These are phyloP conservation scores for Lacerta viridis DNA, from an alignment of 2,797 vertebrate species.

Conservation along the genomic window DNA sequence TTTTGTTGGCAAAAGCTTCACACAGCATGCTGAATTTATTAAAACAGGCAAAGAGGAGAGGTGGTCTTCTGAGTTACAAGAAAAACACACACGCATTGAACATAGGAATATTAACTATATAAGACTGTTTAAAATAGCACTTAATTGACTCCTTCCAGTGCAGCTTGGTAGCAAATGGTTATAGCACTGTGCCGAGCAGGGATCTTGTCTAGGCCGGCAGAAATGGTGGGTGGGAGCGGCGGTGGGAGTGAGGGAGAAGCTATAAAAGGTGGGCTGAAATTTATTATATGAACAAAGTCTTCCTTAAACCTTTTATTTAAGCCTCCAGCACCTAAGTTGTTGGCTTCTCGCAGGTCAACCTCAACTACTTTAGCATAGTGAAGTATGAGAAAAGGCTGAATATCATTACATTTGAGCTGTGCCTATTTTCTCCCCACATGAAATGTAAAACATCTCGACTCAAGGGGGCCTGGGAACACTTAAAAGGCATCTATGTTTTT, in stretches of 20 bases:
- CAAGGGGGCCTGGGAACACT: constrained; percentile 52
- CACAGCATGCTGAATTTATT: constrained; percentile 42
- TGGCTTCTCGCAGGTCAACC: constrained; percentile 17
- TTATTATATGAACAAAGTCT: constrained; percentile 16
- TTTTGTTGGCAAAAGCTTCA: constrained; percentile 43
- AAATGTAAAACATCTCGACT: constrained; percentile 54
- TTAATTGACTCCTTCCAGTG: constrained; percentile 56
- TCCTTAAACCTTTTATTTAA: constrained; percentile 52
- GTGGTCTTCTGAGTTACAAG: constrained; percentile 55
- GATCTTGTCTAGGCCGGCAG: constrained; percentile 4
- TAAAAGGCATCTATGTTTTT: constrained; percentile 60
- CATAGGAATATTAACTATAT: constrained; percentile 49
- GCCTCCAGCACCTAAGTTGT: constrained; percentile 14
- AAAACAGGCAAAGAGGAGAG: constrained; percentile 47
- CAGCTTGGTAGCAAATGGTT: constrained; percentile 16
- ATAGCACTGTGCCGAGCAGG: constrained; percentile 30
- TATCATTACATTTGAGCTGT: constrained; percentile 38
- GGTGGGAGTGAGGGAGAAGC: not conserved
- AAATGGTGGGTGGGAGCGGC: constrained; percentile 22
- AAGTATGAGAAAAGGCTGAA: constrained; percentile 42
- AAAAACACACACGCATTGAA: constrained; percentile 50
- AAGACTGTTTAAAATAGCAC: constrained; percentile 30
- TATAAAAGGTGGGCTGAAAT: constrained; percentile 32
- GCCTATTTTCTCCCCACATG: constrained; percentile 30
- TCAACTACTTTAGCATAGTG: constrained; percentile 44